Base-by-base conservation (phyloP, 2,888 invertebrate species). In the Portevinia maculata region DNA sequence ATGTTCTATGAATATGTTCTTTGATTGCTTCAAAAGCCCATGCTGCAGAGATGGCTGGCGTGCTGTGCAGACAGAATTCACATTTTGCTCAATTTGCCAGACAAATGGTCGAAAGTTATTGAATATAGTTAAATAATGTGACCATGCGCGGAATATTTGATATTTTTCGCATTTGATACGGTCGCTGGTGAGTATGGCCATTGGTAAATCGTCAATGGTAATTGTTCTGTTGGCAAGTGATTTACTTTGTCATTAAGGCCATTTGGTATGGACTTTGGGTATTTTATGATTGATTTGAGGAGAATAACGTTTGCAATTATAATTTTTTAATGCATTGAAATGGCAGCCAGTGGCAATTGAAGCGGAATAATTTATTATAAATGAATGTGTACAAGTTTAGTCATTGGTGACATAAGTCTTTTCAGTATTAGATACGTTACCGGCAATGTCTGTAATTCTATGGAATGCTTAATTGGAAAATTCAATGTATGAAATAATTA, bases 101-200 rank as follows among this genome's bases (percentile, higher is more conserved):
- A 71, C 83, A 76, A 76, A 76, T 59, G 53, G 44, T 65, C 60
- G 71, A 67, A 53, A 78, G 48, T 83, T 71, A 83, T 83, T 83
- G 83, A 76, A 83, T 62, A 83, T 76, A 60, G 67, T 60, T 76
- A 53, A 62, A 71, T 78, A 83, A 78, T 83, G 50, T 76, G 65
- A 60, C 71, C 81, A 81, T 81, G 75, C 52, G 46, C 19, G 39
- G 81, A 81, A 81, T 81, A 81, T 48, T 52, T 74, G 74, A 81
- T 81, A 44, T 39, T 15, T 24, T 30, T 13, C 34, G 19, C 1
- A 67, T 37, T 28, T n/a, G 9, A n/a, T 37, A 24, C 5, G 24
- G 24, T 24, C 24, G 24, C 24, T 24, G 24, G 3, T 24, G 2
- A 2, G 24, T 44, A 44, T 44, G 19, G 17, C 3, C 19, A 44